These are phyloP conservation scores for Marmota monax DNA, from an alignment of 2,113 vertebrate genomes.

Conservation along the genomic window DNA sequence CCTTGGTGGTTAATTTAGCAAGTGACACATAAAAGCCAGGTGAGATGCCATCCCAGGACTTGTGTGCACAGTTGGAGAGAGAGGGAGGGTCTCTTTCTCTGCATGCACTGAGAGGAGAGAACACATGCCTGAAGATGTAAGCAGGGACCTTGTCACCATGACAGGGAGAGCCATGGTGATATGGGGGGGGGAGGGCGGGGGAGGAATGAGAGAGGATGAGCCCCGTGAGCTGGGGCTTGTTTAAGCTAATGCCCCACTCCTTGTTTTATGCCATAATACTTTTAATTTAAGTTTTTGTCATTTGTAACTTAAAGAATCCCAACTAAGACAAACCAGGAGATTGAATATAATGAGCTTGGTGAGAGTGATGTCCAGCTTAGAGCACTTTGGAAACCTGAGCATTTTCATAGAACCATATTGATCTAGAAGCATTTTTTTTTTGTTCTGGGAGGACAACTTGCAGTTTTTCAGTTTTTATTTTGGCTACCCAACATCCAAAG, in stretches of 20 bases:
- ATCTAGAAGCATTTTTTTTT: conserved; percentile 21
- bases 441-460: neutral
- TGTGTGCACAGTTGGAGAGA: neutral
- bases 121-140: neutral
- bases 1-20: too few relatives aligned
- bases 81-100: neutral
- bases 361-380: neutral
- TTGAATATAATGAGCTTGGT: neutral
- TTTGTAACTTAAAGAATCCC: neutral
- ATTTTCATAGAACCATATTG: neutral
- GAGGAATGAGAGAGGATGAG: neutral
- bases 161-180: neutral
- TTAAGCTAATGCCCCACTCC: neutral
- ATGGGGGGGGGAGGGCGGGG: neutral
- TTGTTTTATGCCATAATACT: neutral
- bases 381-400: neutral
- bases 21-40: neutral
- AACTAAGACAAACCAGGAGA: neutral
- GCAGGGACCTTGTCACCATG: neutral
- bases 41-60: neutral
- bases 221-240: neutral
- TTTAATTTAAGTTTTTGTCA: conserved; percentile 42
- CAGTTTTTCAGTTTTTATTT: neutral
- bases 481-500: neutral
- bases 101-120: neutral